A percentile compares a stretch with the other conserved stretches of the same genome.
Evolutionary conservation across 2,888 invertebrate species (phyloP).

Genomic region (Lucinisca nassula): DNA sequence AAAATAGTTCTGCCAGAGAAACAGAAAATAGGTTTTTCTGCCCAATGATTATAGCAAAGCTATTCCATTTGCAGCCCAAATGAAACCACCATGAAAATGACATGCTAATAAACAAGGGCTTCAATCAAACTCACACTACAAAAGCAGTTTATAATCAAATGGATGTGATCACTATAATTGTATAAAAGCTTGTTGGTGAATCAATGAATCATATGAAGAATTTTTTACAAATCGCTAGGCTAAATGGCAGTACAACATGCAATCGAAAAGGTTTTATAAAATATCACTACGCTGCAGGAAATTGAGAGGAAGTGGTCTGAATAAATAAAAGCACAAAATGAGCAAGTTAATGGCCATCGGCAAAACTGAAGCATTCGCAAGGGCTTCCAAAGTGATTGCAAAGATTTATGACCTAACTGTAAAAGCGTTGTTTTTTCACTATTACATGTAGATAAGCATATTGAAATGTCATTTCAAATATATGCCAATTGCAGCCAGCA

Average conservation of each 20-base stretch:
- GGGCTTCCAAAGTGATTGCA: not conserved
- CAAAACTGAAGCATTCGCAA: not conserved
- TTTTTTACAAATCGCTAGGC: not conserved
- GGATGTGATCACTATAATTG: slow-evolving; percentile 1
- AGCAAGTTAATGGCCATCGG: not conserved
- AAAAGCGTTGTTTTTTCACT: not conserved
- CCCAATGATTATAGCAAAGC: not conserved
- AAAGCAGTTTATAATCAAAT: slow-evolving; percentile 14
- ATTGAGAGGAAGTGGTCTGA: not conserved
- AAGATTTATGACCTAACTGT: not conserved
- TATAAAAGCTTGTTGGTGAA: slow-evolving; percentile 2
- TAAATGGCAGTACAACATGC: slow-evolving; percentile 3
- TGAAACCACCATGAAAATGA: slow-evolving; percentile 1
- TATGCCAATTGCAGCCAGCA: not conserved
- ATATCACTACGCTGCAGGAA: not conserved
- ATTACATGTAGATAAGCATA: not conserved
- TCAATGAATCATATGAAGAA: not conserved
- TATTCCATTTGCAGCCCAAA: not conserved
- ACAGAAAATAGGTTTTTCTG: not conserved
- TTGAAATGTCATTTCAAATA: not conserved
- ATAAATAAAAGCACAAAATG: slow-evolving; percentile 1
- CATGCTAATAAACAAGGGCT: not conserved
- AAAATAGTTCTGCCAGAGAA: too few species aligned
- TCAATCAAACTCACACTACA: slow-evolving; percentile 12
- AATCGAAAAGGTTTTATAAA: not conserved